These are phyloP conservation scores for Mesorhabditis spiculigera DNA, from an alignment of 2,888 invertebrate genomes.

Conservation along the genomic window DNA sequence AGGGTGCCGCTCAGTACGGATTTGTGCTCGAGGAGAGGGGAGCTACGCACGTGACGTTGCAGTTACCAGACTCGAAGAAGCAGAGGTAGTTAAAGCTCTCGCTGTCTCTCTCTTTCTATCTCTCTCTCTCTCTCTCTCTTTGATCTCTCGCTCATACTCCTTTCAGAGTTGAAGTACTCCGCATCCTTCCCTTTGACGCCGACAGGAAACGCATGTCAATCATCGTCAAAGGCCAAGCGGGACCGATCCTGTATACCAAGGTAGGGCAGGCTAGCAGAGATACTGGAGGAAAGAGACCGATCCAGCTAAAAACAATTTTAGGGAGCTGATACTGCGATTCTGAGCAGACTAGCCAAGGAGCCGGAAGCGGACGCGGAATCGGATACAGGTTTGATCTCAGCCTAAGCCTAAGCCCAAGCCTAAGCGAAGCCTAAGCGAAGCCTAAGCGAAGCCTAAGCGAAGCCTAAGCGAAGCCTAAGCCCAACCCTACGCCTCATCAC, in stretches of 20 bases:
- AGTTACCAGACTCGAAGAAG: constrained; percentile 43
- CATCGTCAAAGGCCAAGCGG: constrained; percentile 73
- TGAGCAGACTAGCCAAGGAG: too few species aligned
- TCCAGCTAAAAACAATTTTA: constrained; percentile 62
- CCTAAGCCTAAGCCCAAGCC: too few species aligned
- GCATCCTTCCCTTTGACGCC: constrained; percentile 85
- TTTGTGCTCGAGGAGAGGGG: constrained; percentile 36
- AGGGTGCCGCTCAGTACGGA: constrained; percentile 42
- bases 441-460: too few species aligned
- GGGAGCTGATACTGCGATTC: too few species aligned
- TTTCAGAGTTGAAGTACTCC: constrained; percentile 59
- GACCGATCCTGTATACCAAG: constrained; percentile 59
- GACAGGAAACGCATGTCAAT: constrained; percentile 94
- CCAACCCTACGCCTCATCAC: too few species aligned
- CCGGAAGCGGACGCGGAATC: too few species aligned
- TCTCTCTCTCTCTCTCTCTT: constrained; percentile 7
- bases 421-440: too few species aligned
- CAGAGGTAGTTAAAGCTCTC: constrained; percentile 15
- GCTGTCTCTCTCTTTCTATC: neutral
- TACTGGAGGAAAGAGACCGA: constrained; percentile 59
- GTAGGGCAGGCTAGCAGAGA: constrained; percentile 9
- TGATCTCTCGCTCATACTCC: neutral
- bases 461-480: too few species aligned
- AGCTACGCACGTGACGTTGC: constrained; percentile 67
- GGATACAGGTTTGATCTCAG: too few species aligned